Evolutionary conservation across 2,888 invertebrate genomes (phyloP), one percentile per base, ranked within the genome.

Genomic region (Syritta pipiens): DNA sequence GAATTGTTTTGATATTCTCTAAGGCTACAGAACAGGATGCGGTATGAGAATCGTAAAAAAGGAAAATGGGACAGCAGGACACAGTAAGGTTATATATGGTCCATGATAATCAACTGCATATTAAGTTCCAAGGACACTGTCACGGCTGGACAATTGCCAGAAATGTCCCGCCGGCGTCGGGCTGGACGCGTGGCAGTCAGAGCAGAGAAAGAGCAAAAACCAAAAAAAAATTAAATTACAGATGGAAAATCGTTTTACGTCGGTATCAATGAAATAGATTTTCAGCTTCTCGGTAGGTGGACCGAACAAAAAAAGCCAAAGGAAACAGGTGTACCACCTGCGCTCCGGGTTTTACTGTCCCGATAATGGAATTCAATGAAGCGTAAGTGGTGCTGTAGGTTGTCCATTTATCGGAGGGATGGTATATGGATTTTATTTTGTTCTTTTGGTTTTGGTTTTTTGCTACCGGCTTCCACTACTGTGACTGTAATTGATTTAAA

Each of bases 21-120:
- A 12, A 44, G 10, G n/a, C 9, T 42, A 10, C n/a, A 22, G 30
- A 30, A 59, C 19, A 20, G 57, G 44, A 42, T 30, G 30, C 20
- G 44, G 22, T 30, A 59, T 32, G 20, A 32, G 30, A 59, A 20
- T 19, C 19, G 40, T 20, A 30, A 30, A 20, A 30, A 28, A 37
- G 4, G 12, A 19, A 57, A 26, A 55, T 19, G 17, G 24, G n/a
- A 24, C 55, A 20, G 19, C 59, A 30, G 57, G 57, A 44, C 22
- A 7, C 4, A 17, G 24, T 14, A 9, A 48, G 48, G 48, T 44
- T 44, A 46, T 46, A 55, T 37, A 17, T 22, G 17, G 9, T 17
- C 19, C 37, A n/a, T n/a, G n/a, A n/a, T n/a, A 5, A 37, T 17
- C 17, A 17, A 14, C 17, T 17, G 9, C 37, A 37, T 17, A 37